Evolutionary conservation across 2,113 vertebrate genomes (phyloP).

Genomic region (Callorhinus ursinus): DNA sequence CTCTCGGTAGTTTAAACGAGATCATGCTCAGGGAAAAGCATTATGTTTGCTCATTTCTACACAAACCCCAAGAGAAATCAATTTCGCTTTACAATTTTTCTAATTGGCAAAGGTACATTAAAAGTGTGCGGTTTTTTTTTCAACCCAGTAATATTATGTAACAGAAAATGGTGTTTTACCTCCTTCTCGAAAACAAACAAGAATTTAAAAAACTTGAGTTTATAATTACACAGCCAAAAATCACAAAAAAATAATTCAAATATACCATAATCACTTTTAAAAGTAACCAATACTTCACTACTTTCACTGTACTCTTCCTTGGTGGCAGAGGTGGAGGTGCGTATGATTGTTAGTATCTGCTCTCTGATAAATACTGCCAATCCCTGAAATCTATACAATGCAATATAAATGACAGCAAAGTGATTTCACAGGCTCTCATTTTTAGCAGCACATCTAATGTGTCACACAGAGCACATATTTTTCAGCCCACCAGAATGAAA

Average conservation of each 20-base stretch:
- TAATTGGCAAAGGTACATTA: neutral
- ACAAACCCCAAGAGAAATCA: neutral
- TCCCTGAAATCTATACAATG: neutral
- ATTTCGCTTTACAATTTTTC: neutral
- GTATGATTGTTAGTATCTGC: neutral
- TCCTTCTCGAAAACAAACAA: neutral
- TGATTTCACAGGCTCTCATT: neutral
- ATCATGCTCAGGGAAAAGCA: neutral
- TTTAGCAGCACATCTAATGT: no score
- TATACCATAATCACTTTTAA: neutral
- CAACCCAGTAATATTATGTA: neutral
- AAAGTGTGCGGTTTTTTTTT: accelerated
- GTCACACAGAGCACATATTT: accelerated
- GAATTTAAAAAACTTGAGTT: neutral
- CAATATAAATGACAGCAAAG: neutral
- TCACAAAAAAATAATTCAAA: neutral
- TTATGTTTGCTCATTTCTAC: neutral
- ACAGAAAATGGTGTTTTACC: neutral
- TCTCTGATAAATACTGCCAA: neutral
- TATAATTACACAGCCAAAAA: neutral
- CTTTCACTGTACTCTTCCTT: neutral
- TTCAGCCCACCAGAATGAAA: neutral
- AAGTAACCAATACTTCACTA: neutral
- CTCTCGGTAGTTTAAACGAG: neutral
- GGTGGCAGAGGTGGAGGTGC: accelerated